phyloP scores from a whole-genome alignment of 2,888 invertebrate genomes.

The Brachypalpus laphriformis region DNA sequence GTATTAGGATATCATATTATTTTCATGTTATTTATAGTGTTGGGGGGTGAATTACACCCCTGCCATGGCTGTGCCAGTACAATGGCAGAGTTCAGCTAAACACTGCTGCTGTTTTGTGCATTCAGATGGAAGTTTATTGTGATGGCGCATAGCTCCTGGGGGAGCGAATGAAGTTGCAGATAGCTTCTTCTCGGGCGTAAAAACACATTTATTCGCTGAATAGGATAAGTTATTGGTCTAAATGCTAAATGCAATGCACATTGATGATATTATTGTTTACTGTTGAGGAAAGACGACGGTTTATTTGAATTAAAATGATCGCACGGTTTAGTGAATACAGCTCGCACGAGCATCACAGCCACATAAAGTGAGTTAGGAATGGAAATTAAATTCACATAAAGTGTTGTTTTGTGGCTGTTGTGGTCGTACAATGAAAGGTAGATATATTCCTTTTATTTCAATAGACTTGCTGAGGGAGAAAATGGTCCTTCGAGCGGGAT shows the following conservation, averaged over 20 bases:
- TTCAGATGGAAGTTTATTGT: slow-evolving; percentile 59
- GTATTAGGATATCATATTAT: slow-evolving; percentile 69
- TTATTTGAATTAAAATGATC: slow-evolving; percentile 66
- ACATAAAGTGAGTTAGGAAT: slow-evolving; percentile 21
- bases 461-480: background rate
- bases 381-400: slow-evolving; percentile 53
- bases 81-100: background rate
- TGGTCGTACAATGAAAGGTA: slow-evolving; percentile 7
- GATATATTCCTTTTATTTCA: background rate
- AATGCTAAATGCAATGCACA: slow-evolving; percentile 45
- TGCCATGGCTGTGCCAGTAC: slow-evolving; percentile 5
- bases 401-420: slow-evolving; percentile 54
- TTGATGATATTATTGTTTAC: slow-evolving; percentile 68
- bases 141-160: slow-evolving; percentile 4
- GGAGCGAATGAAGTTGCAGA: slow-evolving; percentile 29
- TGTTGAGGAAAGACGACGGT: slow-evolving; percentile 57
- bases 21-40: slow-evolving; percentile 64
- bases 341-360: slow-evolving; percentile 19
- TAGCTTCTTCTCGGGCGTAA: slow-evolving; percentile 25
- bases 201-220: slow-evolving; percentile 48
- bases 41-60: slow-evolving; percentile 43
- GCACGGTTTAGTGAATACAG: slow-evolving; percentile 17
- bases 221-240: slow-evolving; percentile 57
- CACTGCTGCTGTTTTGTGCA: slow-evolving; percentile 71
- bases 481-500: slow-evolving; percentile 47